These are phyloP conservation scores for Eledone cirrhosa DNA, from an alignment of 2,888 invertebrate species.

Conservation along the genomic window DNA sequence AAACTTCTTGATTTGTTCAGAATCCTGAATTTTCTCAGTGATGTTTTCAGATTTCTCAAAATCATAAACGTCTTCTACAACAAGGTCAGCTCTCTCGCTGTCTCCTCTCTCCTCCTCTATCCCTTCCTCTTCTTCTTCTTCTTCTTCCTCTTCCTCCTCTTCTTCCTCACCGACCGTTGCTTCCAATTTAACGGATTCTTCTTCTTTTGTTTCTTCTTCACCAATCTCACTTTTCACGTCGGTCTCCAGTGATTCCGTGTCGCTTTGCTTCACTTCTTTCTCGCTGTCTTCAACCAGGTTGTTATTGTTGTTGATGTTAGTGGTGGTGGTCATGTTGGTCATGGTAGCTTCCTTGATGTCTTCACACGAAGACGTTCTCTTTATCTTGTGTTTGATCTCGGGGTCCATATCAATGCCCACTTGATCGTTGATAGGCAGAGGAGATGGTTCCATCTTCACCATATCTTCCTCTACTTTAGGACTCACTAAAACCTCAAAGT, in stretches of 20 bases:
- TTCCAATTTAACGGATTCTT: conserved; percentile 26
- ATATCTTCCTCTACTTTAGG: background rate
- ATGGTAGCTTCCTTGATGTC: conserved; percentile 21
- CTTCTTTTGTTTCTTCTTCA: conserved; percentile 15
- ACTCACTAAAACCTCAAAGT: background rate
- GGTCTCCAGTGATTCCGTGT: background rate
- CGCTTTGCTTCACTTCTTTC: conserved; percentile 15
- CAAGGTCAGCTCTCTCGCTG: conserved; percentile 18
- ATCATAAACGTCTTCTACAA: conserved; percentile 30
- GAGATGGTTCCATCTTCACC: background rate
- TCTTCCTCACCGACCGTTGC: conserved; percentile 20
- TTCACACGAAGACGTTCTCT: conserved; percentile 10
- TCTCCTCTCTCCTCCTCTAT: conserved; percentile 19
- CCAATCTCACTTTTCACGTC: background rate
- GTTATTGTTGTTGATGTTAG: too few relatives aligned
- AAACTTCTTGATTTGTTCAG: conserved; percentile 6
- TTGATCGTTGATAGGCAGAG: background rate
- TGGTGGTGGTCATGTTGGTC: too few relatives aligned
- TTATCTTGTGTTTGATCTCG: background rate
- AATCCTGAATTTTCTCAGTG: conserved; percentile 15
- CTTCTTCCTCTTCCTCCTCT: conserved; percentile 25
- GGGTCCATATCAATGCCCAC: background rate
- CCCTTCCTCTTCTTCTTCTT: conserved; percentile 27
- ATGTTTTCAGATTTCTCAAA: conserved; percentile 29
- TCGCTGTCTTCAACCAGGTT: conserved; percentile 11